Evolutionary conservation across 2,113 vertebrate species (phyloP).

Genomic region (Aspidoscelis tigris): DNA sequence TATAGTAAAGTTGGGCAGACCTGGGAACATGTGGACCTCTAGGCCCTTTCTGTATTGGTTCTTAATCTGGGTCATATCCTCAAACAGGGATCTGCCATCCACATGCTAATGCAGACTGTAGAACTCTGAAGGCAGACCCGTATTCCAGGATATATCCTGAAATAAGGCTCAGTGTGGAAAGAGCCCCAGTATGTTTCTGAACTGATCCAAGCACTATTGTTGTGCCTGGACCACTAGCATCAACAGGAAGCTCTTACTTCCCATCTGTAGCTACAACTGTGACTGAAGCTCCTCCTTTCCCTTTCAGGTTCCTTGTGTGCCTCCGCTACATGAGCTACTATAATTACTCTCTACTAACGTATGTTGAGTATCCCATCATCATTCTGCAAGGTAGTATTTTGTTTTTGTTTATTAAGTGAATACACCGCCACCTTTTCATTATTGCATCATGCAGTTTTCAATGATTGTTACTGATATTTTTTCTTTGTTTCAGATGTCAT

Average conservation of each 20-base stretch:
- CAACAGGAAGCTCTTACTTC: background rate
- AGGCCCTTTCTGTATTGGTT: no score
- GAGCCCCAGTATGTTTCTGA: background rate
- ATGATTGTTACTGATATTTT: background rate
- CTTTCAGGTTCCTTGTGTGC: slow-evolving; percentile 88
- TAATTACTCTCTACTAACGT: slow-evolving; percentile 87
- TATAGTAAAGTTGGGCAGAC: background rate
- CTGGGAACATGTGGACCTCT: background rate
- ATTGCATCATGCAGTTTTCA: background rate
- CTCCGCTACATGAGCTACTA: slow-evolving; percentile 95
- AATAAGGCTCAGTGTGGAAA: no score
- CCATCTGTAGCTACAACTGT: background rate
- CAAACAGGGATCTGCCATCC: no score
- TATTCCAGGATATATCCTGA: no score
- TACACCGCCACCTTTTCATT: background rate
- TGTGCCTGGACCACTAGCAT: background rate
- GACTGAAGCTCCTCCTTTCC: slow-evolving; percentile 1
- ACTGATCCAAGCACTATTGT: background rate
- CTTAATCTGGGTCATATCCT: no score
- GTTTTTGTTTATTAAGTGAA: background rate
- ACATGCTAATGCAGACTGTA: no score
- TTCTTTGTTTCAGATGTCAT: slow-evolving; percentile 80
- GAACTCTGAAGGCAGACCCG: no score
- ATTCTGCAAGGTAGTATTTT: slow-evolving; percentile 89
- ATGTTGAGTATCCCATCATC: slow-evolving; percentile 93